Evolutionary conservation across 2,113 vertebrate genomes (phyloP).

Genomic region (Hipposideros armiger): DNA sequence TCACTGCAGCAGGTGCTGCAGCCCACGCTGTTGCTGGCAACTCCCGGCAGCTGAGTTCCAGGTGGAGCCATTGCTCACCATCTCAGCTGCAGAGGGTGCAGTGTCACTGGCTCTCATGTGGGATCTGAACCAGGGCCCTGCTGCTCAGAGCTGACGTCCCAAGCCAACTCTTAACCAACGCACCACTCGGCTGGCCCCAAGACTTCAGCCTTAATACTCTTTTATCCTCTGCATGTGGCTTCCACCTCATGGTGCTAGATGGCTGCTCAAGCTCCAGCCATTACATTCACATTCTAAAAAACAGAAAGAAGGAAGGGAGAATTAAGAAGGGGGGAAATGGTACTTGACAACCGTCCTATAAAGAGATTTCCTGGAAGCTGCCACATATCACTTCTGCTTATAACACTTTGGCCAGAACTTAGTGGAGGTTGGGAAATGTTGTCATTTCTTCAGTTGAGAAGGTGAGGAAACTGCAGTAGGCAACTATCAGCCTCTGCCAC

Average conservation of each 20-base stretch:
- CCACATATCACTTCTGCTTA: not conserved
- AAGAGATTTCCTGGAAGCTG: not conserved
- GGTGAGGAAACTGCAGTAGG: not conserved
- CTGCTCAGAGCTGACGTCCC: no score
- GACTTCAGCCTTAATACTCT: not conserved
- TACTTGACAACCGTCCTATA: not conserved
- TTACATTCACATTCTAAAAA: not conserved
- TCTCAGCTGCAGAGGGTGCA: no score
- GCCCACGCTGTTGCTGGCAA: no score
- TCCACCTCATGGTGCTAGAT: not conserved
- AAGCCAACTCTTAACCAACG: no score
- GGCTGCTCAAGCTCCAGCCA: not conserved
- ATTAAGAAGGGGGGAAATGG: not conserved
- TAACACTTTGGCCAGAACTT: not conserved
- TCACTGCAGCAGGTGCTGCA: no score
- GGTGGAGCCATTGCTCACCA: no score
- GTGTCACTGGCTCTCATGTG: no score
- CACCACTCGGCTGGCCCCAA: no score
- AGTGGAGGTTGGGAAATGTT: not conserved
- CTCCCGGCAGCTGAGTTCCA: no score
- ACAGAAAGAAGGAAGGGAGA: not conserved
- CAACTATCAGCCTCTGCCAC: not conserved
- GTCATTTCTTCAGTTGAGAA: not conserved
- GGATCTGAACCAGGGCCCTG: no score
- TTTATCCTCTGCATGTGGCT: not conserved